Percentiles rank a stretch among this genome's conserved stretches.
These are phyloP conservation scores for Halcyon malimbica DNA, from an alignment of 2,113 vertebrate genomes.

Conservation along the genomic window DNA sequence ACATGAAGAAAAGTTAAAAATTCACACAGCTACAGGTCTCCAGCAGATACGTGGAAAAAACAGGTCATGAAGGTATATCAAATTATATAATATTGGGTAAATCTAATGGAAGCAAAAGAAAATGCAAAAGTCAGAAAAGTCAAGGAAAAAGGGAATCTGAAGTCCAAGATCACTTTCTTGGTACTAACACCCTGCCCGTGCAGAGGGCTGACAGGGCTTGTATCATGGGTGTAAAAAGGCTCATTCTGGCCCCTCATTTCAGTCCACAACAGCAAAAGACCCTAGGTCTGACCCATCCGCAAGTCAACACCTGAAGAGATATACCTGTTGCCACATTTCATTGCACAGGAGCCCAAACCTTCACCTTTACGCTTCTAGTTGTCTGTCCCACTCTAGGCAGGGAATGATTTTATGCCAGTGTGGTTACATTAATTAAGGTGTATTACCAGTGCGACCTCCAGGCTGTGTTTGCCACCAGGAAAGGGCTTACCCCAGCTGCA, in stretches of 20 bases:
- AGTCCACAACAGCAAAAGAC: not conserved
- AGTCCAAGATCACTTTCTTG: not conserved
- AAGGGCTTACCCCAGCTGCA: fast-evolving
- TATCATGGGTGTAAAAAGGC: not conserved
- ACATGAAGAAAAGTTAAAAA: not conserved
- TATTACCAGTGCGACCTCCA: fast-evolving
- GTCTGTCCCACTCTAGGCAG: not conserved
- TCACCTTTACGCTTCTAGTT: not conserved
- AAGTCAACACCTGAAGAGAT: not conserved
- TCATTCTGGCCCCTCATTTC: not conserved
- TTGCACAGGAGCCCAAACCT: not conserved
- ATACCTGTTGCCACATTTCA: not conserved
- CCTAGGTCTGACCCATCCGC: not conserved
- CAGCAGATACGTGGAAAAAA: not conserved
- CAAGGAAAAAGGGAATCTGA: not conserved
- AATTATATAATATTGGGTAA: not conserved
- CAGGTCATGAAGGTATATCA: not conserved
- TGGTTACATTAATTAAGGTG: fast-evolving
- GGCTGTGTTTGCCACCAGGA: not conserved
- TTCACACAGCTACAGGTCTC: not conserved
- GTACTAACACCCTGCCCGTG: not conserved
- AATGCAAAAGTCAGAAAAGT: not conserved
- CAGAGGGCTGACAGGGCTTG: not conserved
- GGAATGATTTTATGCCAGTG: fast-evolving
- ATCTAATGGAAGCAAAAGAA: not conserved